phyloP scores from a whole-genome alignment of 2,888 invertebrate genomes.

The Athetis lepigone region DNA sequence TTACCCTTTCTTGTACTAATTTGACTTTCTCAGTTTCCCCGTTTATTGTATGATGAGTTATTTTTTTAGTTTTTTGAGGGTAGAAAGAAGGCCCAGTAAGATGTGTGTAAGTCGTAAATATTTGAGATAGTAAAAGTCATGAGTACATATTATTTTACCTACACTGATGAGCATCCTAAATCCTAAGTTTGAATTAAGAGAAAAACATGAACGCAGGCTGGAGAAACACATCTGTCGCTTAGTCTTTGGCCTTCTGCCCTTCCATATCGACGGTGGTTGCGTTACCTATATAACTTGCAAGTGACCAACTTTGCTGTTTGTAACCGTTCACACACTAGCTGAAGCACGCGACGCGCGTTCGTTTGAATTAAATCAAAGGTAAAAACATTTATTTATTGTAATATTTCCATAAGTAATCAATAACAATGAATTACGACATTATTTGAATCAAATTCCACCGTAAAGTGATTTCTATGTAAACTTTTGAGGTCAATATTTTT shows the following conservation, averaged over 20 bases:
- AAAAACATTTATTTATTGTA: constrained; percentile 53
- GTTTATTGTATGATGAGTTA: too few relatives aligned
- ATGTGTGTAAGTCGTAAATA: not conserved
- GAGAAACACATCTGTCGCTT: constrained; percentile 51
- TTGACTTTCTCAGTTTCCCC: too few relatives aligned
- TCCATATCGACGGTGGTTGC: constrained; percentile 70
- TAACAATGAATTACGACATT: not conserved
- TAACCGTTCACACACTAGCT: constrained; percentile 68
- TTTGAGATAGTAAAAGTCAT: not conserved
- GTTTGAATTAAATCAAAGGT: constrained; percentile 58
- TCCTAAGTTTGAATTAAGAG: not conserved
- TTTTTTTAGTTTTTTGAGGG: not conserved
- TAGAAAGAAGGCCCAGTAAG: too few relatives aligned
- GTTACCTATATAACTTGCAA: constrained; percentile 75
- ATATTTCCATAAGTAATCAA: constrained; percentile 10
- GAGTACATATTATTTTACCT: too few relatives aligned
- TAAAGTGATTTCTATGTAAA: constrained; percentile 1
- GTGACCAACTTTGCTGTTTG: constrained; percentile 70
- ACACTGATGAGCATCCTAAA: not conserved
- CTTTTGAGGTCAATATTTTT: constrained; percentile 24
- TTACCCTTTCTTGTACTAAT: too few relatives aligned
- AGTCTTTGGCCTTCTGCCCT: constrained; percentile 78
- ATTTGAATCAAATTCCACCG: not conserved
- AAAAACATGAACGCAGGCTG: constrained; percentile 12
- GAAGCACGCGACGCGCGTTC: constrained; percentile 64